Percentiles rank a stretch among this genome's conserved stretches.
Evolutionary conservation across 2,797 vertebrate genomes (phyloP).

Genomic region (Halcyon badia): DNA sequence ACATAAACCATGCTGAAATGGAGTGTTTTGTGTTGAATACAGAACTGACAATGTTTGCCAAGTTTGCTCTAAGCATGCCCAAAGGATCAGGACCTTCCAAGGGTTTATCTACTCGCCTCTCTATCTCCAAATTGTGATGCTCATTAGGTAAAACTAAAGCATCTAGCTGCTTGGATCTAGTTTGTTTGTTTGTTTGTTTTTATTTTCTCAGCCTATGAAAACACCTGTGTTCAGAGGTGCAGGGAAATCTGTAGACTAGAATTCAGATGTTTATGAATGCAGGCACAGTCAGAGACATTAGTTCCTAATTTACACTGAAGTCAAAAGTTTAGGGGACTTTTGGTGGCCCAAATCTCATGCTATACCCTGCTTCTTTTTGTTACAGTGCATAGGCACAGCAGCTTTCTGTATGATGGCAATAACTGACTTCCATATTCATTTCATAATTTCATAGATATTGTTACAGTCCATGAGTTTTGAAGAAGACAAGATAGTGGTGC

Average conservation of each 20-base stretch:
- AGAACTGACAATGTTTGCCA: not conserved
- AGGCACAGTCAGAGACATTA: not conserved
- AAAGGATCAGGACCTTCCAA: not conserved
- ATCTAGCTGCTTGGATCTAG: not conserved
- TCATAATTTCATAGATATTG: not conserved
- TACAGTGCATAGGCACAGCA: not conserved
- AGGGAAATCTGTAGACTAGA: not conserved
- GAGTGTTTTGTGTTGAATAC: not conserved
- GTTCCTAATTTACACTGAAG: not conserved
- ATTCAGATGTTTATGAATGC: not conserved
- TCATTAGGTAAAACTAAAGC: not conserved
- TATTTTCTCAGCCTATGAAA: not conserved
- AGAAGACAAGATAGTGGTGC: not conserved
- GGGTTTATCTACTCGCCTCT: not conserved
- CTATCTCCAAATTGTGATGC: not conserved
- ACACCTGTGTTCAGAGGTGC: not conserved
- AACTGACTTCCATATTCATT: not conserved
- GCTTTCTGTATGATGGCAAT: not conserved
- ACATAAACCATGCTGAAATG: fast-evolving
- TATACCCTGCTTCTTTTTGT: not conserved
- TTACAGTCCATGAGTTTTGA: not conserved
- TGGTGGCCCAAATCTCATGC: not conserved
- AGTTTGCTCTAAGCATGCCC: not conserved
- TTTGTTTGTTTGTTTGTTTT: not conserved
- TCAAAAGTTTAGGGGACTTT: not conserved